Evolutionary conservation across 2,888 invertebrate species (phyloP), one percentile per base, ranked within the genome.

Genomic region (Melanotus villosus): DNA sequence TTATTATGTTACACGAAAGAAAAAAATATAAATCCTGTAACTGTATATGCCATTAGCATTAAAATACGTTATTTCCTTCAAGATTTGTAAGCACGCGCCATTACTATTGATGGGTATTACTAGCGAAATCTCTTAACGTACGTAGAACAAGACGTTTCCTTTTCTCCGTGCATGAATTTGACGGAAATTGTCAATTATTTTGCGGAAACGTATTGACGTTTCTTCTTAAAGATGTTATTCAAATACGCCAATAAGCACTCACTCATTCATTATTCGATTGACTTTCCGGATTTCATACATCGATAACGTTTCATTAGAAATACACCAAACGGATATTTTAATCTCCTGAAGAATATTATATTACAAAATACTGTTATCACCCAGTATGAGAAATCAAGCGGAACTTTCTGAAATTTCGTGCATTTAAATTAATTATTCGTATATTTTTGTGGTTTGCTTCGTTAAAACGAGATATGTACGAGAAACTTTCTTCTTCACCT

Each of bases 31-130:
- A 18, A 34, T 52, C 52, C 30, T 52, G 3, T 30, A 32, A 32
- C 30, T 52, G 52, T 52, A 32, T 4, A 6, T 3, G 23, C 30
- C 32, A 52, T 52, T 52, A 52, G 32, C 30, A 21, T 30, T 50
- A 30, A 50, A 50, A 2, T 50, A 52, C 52, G 52, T 18, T 52
- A 52, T 52, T 52, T 52, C 52, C 52, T 16, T 30, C 26, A 32
- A 52, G 52, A 52, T 52, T 52, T 52, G 16, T 34, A 52, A 32
- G 52, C 52, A 52, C 52, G 52, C 14, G 52, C 16, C 52, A 52
- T 16, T 32, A 32, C 26, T 52, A 52, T 52, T 34, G 52, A 52
- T 52, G 32, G 16, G 16, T 18, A 52, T 52, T 32, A n/a, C 14
- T 26, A 1, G 32, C 16, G 26, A 52, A 50, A 32, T 52, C 32